A percentile compares a stretch with the other conserved stretches of the same genome.
These are phyloP conservation scores for Mustela nigripes DNA, from an alignment of 2,113 vertebrate species.

Conservation along the genomic window DNA sequence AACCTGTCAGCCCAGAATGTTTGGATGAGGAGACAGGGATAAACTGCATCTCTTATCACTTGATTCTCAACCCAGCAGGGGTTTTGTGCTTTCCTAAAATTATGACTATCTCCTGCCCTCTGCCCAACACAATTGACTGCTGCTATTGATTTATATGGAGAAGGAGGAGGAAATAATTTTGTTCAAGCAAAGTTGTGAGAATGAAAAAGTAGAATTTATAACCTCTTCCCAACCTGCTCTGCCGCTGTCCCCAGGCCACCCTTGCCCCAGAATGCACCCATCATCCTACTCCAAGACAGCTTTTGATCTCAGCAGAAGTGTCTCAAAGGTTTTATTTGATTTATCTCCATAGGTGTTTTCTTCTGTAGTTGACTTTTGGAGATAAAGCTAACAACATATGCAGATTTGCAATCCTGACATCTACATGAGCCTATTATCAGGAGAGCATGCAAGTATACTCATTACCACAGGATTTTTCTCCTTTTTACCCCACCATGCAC, in stretches of 20 bases:
- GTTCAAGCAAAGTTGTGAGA: fast-evolving
- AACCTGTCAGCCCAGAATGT: background rate
- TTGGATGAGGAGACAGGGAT: background rate
- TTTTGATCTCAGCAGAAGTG: background rate
- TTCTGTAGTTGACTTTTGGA: background rate
- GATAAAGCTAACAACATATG: background rate
- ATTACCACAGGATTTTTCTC: background rate
- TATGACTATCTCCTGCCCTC: background rate
- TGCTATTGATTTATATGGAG: background rate
- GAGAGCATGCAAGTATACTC: background rate
- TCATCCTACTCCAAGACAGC: background rate
- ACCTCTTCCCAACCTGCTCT: background rate
- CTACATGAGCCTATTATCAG: background rate
- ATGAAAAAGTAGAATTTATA: background rate
- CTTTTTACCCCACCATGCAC: background rate
- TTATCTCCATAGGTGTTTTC: background rate
- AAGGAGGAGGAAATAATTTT: background rate
- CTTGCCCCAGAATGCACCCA: background rate
- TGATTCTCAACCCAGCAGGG: background rate
- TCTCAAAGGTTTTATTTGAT: background rate
- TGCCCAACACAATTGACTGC: background rate
- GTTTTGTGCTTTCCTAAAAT: background rate
- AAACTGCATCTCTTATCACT: background rate
- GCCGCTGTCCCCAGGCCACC: background rate
- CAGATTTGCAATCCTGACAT: background rate